These are phyloP conservation scores for Augochlorella aurata DNA, from an alignment of 2,888 invertebrate genomes.

Conservation along the genomic window DNA sequence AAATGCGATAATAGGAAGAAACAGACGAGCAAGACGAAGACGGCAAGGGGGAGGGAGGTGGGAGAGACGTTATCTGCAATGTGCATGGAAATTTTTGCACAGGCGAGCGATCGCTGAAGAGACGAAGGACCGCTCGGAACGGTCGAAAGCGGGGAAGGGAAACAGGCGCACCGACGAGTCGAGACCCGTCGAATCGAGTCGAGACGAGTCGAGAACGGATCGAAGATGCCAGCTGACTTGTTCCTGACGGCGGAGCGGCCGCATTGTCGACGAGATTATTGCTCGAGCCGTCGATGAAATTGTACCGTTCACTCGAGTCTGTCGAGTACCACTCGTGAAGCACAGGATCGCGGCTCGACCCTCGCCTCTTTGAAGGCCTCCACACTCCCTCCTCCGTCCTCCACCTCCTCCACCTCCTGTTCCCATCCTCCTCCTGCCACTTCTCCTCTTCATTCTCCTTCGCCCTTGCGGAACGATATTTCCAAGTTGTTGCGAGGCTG, in stretches of 20 bases:
- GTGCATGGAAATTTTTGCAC: conserved; percentile 1
- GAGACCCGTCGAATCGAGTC: conserved; percentile 8
- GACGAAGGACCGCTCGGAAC: not conserved
- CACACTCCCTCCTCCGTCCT: not conserved
- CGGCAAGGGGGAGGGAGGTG: not conserved
- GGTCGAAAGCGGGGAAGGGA: not conserved
- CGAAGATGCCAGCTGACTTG: conserved; percentile 69
- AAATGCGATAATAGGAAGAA: not conserved
- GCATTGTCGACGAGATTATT: conserved; percentile 63
- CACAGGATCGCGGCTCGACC: conserved; percentile 52
- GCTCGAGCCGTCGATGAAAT: conserved; percentile 61
- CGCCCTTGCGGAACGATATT: conserved; percentile 33
- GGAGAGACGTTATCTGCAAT: not conserved
- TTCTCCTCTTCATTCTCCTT: not conserved
- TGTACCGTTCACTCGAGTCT: conserved; percentile 58
- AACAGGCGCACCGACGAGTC: not conserved
- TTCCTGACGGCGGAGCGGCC: conserved; percentile 35
- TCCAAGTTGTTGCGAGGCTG: conserved; percentile 40
- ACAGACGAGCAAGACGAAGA: too few relatives aligned
- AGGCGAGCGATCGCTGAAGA: not conserved
- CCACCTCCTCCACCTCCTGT: not conserved
- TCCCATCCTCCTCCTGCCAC: not conserved
- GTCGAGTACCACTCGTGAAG: conserved; percentile 52
- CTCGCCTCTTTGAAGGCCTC: conserved; percentile 42
- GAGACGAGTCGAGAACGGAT: conserved; percentile 45